Percentiles rank a stretch among this genome's conserved stretches.
Conservation (phyloP, 2,888 invertebrate genomes). For the Tachina fera region DNA sequence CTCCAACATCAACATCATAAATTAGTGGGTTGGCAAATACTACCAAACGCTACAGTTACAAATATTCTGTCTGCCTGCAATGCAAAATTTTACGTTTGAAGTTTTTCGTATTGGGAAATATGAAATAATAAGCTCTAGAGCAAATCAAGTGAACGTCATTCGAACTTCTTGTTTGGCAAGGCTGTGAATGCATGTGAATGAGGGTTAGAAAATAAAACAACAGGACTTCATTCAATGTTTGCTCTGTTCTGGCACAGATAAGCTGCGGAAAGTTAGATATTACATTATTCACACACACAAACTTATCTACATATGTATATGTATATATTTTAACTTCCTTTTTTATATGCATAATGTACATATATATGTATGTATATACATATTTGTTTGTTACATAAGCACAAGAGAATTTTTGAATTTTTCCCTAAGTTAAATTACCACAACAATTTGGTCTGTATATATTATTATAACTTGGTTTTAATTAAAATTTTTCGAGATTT, state of each 20-base stretch:
- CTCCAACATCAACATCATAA: conserved; percentile 12
- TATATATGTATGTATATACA: not conserved
- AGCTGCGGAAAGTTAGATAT: conserved; percentile 81
- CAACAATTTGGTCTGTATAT: not conserved
- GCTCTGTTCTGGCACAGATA: conserved; percentile 81
- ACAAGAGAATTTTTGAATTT: not conserved
- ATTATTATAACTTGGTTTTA: not conserved
- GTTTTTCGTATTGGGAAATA: conserved; percentile 17
- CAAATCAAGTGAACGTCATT: not conserved
- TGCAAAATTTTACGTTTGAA: conserved; percentile 6
- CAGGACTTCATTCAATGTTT: conserved; percentile 82
- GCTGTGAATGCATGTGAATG: conserved; percentile 13
- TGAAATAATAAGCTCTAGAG: not conserved
- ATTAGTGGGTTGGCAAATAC: conserved; percentile 59
- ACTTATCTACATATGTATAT: no score
- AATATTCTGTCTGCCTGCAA: not conserved
- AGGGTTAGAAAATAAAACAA: conserved; percentile 31
- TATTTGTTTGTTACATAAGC: not conserved
- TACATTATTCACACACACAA: conserved; percentile 73
- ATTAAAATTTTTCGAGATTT: not conserved
- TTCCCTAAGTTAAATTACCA: not conserved
- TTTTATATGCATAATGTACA: not conserved
- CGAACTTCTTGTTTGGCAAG: conserved; percentile 9
- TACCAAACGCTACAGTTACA: conserved; percentile 20
- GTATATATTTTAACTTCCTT: not conserved